Base-by-base conservation (phyloP, 2,888 invertebrate species). In the Lasioglossum malachurum region DNA sequence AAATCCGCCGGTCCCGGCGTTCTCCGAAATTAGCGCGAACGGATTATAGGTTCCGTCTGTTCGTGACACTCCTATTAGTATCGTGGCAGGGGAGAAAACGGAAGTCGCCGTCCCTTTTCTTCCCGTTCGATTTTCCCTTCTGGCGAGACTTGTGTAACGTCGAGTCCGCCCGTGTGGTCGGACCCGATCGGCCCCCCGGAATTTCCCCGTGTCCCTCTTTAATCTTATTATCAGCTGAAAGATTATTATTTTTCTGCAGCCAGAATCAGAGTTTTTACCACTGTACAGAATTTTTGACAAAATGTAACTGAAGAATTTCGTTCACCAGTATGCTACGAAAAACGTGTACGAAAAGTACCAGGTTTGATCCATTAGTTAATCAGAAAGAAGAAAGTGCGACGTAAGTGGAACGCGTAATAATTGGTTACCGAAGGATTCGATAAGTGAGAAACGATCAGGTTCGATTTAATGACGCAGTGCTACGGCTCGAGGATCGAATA, bases 21-120 rank as follows among this genome's bases (percentile, higher is more conserved):
- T 83, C 85, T 84, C 60, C 69, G 91, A 92, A 92, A 93, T 93
- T 93, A 93, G 91, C 91, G 89, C 91, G 87, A 91, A 89, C 84
- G 87, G 92, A 92, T 92, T 92, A 92, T 90, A 89, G 88, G 87
- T 81, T 78, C 75, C 82, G 38, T 86, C 91, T 92, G 93, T 60
- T 89, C 86, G 87, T 92, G 93, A 92, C 93, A 93, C 90, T 91
- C 88, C 90, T 90, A 90, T 88, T 88, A 87, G 88, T 77, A 71
- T 75, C 80, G 83, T 35, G 86, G 78, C 74, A 49, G 72, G 82
- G 78, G 35, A 35, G 79, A 64, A 46, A 38, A 10, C 49, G 75
- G 75, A 80, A 87, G 83, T 83, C 78, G 57, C 75, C 49, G 27
- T 72, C 73, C 60, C 64, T 27, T 73, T 84, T 73, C 76, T 78